phyloP scores from a whole-genome alignment of 2,888 invertebrate species.

The Trichacis sp. region DNA sequence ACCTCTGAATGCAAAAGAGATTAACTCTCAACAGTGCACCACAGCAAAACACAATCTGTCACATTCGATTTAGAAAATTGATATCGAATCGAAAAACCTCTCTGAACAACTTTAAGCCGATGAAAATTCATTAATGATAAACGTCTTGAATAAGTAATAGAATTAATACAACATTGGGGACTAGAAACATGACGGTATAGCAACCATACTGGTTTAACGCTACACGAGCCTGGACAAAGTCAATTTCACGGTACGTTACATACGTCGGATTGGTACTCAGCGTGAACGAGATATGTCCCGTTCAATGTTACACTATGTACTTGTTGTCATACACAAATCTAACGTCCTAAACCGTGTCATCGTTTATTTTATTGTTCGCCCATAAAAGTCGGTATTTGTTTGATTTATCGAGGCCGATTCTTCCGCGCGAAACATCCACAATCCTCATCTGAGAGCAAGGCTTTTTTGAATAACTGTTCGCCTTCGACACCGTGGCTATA shows the following conservation, averaged over 20 bases:
- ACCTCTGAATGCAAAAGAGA: too few species aligned
- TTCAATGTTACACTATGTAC: slow-evolving; percentile 38
- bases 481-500: background rate
- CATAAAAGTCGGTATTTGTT: slow-evolving; percentile 14
- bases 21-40: too few species aligned
- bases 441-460: background rate
- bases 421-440: background rate
- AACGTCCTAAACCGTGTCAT: slow-evolving; percentile 33
- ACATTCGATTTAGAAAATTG: background rate
- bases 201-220: slow-evolving; percentile 42
- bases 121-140: background rate
- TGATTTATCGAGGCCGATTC: background rate
- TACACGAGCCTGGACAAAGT: slow-evolving; percentile 43
- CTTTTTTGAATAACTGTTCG: background rate
- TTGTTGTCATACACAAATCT: slow-evolving; percentile 28
- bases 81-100: background rate
- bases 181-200: slow-evolving; percentile 29
- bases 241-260: slow-evolving; percentile 49
- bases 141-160: background rate
- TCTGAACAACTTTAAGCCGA: background rate
- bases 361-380: slow-evolving; percentile 38
- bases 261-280: slow-evolving; percentile 41
- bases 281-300: slow-evolving; percentile 39
- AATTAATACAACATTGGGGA: slow-evolving; percentile 35
- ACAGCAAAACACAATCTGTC: too few species aligned